Evolutionary conservation across 1,140 invertebrate genomes (phyloP).

Genomic region (Drosophila biarmipes): DNA sequence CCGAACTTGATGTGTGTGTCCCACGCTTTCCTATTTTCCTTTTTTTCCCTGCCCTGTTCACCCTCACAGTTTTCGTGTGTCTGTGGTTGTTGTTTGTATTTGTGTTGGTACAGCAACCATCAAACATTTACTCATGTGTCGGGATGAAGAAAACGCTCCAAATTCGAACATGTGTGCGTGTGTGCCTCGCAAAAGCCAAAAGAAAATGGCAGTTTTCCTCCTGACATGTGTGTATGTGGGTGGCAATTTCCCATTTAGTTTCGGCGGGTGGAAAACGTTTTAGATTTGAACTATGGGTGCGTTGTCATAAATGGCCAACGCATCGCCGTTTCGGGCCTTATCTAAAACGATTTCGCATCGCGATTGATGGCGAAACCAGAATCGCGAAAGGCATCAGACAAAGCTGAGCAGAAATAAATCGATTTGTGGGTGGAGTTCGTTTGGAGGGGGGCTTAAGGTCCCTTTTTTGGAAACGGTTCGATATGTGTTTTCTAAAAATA

Average conservation of each 20-base stretch:
- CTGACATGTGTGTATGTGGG: constrained; percentile 27
- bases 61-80: constrained; percentile 46
- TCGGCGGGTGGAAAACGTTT: constrained; percentile 67
- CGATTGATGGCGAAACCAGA: constrained; percentile 41
- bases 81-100: constrained; percentile 73
- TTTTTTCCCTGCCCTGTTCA: constrained; percentile 55
- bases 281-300: constrained; percentile 75
- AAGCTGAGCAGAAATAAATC: constrained; percentile 27
- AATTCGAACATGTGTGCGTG: constrained; percentile 58
- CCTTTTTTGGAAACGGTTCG: constrained; percentile 5
- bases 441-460: not conserved
- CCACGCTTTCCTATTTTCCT: constrained; percentile 36
- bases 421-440: constrained; percentile 25
- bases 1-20: constrained; percentile 63
- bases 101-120: constrained; percentile 82
- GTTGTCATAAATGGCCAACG: constrained; percentile 48
- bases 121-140: constrained; percentile 76
- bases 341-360: constrained; percentile 49
- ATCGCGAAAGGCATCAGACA: constrained; percentile 23
- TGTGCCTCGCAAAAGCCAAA: constrained; percentile 64
- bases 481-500: not conserved
- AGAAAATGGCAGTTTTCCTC: constrained; percentile 67
- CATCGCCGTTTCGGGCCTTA: constrained; percentile 23
- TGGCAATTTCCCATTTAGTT: constrained; percentile 76
- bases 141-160: constrained; percentile 49